These are phyloP conservation scores for Oenanthe oenanthe DNA, from an alignment of 2,113 vertebrate genomes.

Conservation along the genomic window DNA sequence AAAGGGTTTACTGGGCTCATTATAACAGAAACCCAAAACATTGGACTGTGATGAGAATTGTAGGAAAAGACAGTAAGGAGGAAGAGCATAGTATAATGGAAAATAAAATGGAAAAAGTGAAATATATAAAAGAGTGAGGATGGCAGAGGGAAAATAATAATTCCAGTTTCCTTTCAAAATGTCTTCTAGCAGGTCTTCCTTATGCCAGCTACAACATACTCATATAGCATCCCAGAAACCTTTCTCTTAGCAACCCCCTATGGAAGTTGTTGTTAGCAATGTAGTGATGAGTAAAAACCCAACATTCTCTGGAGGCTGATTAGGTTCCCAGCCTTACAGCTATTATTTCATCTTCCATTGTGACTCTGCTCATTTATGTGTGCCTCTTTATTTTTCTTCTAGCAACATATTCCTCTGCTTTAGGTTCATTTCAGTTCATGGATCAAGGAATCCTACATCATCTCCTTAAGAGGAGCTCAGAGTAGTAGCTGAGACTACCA, in stretches of 20 bases:
- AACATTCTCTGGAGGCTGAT: neutral
- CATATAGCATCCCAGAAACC: neutral
- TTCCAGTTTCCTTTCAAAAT: neutral
- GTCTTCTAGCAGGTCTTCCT: neutral
- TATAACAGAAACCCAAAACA: neutral
- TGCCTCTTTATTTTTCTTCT: neutral
- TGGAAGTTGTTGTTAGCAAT: neutral
- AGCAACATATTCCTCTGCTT: neutral
- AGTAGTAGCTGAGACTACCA: neutral
- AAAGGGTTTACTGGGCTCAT: neutral
- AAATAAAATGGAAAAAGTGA: neutral
- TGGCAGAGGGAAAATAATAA: neutral
- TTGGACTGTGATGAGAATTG: neutral
- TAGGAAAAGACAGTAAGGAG: neutral
- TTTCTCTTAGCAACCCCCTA: neutral
- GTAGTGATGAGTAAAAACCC: neutral
- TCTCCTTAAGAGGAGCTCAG: neutral
- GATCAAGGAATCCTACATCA: neutral
- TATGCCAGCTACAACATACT: neutral
- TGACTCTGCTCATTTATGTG: conserved; percentile 42
- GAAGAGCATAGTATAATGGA: neutral
- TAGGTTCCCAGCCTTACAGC: conserved; percentile 4
- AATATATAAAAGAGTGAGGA: neutral
- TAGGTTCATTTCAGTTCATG: neutral
- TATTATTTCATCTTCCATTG: conserved; percentile 51